Conservation (phyloP, 2,113 vertebrate genomes). For the Lanius ludovicianus region DNA sequence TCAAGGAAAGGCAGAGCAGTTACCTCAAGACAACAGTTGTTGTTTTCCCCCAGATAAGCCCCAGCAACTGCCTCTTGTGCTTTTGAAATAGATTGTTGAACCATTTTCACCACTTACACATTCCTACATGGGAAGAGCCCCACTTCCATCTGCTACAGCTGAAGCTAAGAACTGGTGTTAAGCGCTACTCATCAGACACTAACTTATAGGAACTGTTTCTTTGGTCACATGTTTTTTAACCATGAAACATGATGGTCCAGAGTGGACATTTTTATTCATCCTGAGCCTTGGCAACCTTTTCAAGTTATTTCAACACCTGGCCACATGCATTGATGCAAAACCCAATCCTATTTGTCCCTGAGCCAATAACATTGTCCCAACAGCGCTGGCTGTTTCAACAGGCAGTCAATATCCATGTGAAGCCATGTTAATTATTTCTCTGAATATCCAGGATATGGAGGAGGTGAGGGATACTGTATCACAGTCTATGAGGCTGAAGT, state of each 20-base stretch:
- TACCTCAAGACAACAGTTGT: not conserved
- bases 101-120: not conserved
- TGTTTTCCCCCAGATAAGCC: not conserved
- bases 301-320: not conserved
- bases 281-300: not conserved
- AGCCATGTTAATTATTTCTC: conserved; percentile 71
- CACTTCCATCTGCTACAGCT: not conserved
- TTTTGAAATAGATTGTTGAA: not conserved
- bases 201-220: not conserved
- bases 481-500: conserved; percentile 76
- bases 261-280: not conserved
- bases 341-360: not conserved
- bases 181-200: not conserved
- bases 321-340: not conserved
- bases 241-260: not conserved
- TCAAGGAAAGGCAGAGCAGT: not conserved
- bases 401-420: not conserved
- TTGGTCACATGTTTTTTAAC: not conserved
- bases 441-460: conserved; percentile 85
- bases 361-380: not conserved
- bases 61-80: not conserved
- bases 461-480: conserved; percentile 78
- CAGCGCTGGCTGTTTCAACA: not conserved
- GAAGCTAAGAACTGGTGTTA: not conserved
- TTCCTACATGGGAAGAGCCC: not conserved